Conservation (phyloP, 2,888 invertebrate species). For the Cryptus viduatorius region DNA sequence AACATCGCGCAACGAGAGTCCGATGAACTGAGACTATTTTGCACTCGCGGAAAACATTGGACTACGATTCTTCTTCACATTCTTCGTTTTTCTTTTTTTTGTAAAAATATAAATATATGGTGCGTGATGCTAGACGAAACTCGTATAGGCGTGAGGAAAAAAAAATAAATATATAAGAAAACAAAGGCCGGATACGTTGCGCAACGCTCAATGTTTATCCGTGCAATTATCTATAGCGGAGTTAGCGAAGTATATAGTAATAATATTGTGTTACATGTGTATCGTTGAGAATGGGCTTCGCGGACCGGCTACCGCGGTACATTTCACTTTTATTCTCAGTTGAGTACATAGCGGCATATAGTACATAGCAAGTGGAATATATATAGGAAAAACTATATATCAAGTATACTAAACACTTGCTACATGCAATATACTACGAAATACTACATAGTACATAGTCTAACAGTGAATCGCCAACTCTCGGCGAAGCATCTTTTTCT, state of each 20-base stretch:
- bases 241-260: constrained; percentile 38
- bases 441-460: too few species aligned
- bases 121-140: constrained; percentile 8
- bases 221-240: constrained; percentile 78
- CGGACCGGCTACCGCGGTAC: constrained; percentile 64
- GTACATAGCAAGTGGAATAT: too few species aligned
- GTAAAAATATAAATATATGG: neutral
- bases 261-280: constrained; percentile 32
- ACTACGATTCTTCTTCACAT: neutral
- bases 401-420: too few species aligned
- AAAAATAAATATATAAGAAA: constrained; percentile 39
- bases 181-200: constrained; percentile 81
- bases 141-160: constrained; percentile 41
- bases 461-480: neutral
- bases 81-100: neutral
- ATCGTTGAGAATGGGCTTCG: constrained; percentile 27
- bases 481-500: constrained; percentile 15
- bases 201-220: constrained; percentile 79
- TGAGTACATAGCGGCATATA: constrained; percentile 5
- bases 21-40: constrained; percentile 31
- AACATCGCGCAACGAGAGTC: neutral
- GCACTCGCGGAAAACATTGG: neutral
- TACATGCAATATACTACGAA: too few species aligned
- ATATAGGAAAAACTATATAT: neutral
- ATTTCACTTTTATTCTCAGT: constrained; percentile 80